Evolutionary conservation across 2,113 vertebrate species (phyloP).

Genomic region (Hippocampus mohnikei): DNA sequence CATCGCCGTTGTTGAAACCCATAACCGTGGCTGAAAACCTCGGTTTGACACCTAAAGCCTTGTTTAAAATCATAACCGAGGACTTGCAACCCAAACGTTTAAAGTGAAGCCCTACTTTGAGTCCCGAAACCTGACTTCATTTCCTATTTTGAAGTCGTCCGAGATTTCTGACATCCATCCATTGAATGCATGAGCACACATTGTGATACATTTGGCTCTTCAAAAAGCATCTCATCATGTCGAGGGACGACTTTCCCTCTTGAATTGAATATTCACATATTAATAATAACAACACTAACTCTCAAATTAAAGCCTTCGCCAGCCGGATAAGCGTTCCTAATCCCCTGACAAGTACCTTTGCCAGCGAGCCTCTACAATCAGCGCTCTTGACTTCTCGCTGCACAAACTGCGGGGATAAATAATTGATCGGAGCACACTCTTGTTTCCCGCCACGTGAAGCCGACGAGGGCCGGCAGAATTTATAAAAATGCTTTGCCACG

Average conservation of each 20-base stretch:
- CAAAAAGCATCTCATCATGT: conserved; percentile 1
- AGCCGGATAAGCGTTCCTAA: conserved; percentile 33
- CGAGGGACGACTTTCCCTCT: conserved; percentile 15
- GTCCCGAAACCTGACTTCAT: no score
- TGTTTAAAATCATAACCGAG: no score
- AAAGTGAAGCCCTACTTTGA: no score
- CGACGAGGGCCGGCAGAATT: conserved; percentile 35
- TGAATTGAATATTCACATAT: conserved; percentile 2
- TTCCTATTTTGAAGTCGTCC: no score
- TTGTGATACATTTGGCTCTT: background rate
- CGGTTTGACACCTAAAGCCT: no score
- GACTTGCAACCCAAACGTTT: no score
- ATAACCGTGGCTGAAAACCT: no score
- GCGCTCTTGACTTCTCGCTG: conserved; percentile 18
- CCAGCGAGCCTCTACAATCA: background rate
- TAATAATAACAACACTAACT: conserved; percentile 16
- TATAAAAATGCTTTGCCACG: background rate
- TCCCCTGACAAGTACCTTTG: conserved; percentile 19
- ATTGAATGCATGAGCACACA: no score
- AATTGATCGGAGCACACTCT: conserved; percentile 9
- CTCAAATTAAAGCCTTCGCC: conserved; percentile 35
- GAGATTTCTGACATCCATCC: no score
- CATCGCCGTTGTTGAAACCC: no score
- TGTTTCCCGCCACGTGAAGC: conserved; percentile 31
- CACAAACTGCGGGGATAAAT: conserved; percentile 16